Base-by-base conservation (phyloP, 2,888 invertebrate genomes). In the Platycheirus rosarum region DNA sequence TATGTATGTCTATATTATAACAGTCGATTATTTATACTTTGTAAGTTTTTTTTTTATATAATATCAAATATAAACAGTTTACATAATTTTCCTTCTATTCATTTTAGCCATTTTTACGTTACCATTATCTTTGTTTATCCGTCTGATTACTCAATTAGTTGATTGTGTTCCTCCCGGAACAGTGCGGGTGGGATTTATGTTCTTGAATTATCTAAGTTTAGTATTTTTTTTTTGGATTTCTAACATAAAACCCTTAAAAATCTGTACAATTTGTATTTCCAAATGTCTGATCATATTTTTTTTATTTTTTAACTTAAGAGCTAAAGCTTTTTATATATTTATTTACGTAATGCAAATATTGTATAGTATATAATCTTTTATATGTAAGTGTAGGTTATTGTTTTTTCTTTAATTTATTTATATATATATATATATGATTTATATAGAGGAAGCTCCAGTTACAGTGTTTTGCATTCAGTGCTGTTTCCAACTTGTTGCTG, bases 401-500 rank as follows among this genome's bases (percentile, higher is more conserved):
- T 74, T 60, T 68, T 35, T 74, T 49, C 23, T 42, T 62, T 53
- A 18, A 29, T 53, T 46, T 23, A 42, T 68, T 46, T 69, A 62
- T 73, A n/a, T n/a, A 6, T 73, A 49, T 66, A 13, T 74, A 37
- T 71, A 71, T 57, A 74, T 73, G 62, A 26, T 80, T 75, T 80
- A 66, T 75, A 75, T 75, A 71, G 80, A 77, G 82, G 82, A 82
- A 84, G 84, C 84, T 78, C 79, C 63, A 60, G 75, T 85, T 74
- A 57, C 75, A 71, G 55, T 84, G 53, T 75, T 40, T 48, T 49
- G 75, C 75, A 84, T 86, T 86, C 88, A 94, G 91, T 95, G 95
- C 90, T 95, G 95, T 92, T 95, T 95, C 96, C 96, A 96, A 92
- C 94, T 96, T 92, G 96, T 96, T 88, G 96, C 96, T 95, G 92